phyloP scores from a whole-genome alignment of 2,113 vertebrate genomes.

The Chionodraco myersi region DNA sequence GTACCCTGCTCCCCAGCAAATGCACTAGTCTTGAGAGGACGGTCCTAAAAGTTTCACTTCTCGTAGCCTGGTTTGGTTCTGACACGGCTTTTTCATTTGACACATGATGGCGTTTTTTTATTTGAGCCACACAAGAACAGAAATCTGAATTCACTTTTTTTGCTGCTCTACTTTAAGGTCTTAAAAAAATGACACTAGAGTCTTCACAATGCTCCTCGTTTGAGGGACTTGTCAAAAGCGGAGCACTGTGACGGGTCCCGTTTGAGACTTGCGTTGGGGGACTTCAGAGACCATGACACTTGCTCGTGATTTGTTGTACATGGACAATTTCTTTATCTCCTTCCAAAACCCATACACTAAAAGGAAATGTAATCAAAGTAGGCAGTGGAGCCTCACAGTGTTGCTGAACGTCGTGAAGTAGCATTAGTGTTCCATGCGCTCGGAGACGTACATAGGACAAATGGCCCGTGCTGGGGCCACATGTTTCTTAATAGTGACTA shows the following conservation, averaged over 20 bases:
- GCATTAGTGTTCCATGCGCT: conserved; percentile 71
- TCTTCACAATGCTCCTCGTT: conserved; percentile 32
- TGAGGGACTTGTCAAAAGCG: conserved; percentile 41
- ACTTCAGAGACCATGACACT: conserved; percentile 19
- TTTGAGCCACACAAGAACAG: conserved; percentile 34
- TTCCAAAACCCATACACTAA: conserved; percentile 59
- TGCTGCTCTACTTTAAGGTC: conserved; percentile 54
- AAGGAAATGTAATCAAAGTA: conserved; percentile 53
- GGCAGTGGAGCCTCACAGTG: conserved; percentile 50
- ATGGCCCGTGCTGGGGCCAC: conserved; percentile 43
- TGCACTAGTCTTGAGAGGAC: conserved; percentile 44
- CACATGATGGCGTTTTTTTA: conserved; percentile 17
- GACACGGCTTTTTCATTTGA: conserved; percentile 26
- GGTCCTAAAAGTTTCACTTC: conserved; percentile 50
- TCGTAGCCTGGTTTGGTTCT: conserved; percentile 12
- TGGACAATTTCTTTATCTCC: conserved; percentile 38
- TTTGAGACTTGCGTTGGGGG: conserved; percentile 44
- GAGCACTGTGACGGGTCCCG: conserved; percentile 36
- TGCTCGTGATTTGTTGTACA: conserved; percentile 50
- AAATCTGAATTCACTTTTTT: not conserved
- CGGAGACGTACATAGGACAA: conserved; percentile 58
- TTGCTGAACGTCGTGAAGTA: conserved; percentile 73
- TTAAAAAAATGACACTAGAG: conserved; percentile 52
- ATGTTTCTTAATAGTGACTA: conserved; percentile 55
- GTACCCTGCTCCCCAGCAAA: conserved; percentile 44